Percentiles rank a stretch among this genome's conserved stretches.
Evolutionary conservation across 2,888 invertebrate species (phyloP).

Genomic region (Brenthis ino): DNA sequence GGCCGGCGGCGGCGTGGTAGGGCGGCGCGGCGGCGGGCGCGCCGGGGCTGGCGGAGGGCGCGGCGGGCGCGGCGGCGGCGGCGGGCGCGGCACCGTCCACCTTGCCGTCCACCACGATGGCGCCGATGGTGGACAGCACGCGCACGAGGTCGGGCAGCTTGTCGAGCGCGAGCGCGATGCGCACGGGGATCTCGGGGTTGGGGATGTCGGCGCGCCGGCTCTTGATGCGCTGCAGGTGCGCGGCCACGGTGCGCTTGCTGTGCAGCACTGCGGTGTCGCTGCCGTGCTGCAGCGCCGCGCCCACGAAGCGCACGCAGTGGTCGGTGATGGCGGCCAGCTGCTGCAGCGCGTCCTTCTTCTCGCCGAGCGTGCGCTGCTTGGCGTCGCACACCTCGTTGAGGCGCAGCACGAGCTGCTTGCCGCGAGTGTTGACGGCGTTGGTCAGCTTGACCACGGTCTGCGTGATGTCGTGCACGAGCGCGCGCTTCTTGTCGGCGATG

Average conservation of each 20-base stretch:
- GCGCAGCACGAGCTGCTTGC: conserved; percentile 90
- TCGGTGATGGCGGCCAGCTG: conserved; percentile 92
- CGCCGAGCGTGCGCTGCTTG: conserved; percentile 88
- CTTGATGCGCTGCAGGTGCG: conserved; percentile 91
- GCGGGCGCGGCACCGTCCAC: conserved; percentile 81
- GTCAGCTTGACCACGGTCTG: conserved; percentile 92
- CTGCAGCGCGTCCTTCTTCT: conserved; percentile 92
- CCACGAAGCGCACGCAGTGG: conserved; percentile 93
- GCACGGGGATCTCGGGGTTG: conserved; percentile 93
- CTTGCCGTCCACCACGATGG: conserved; percentile 92
- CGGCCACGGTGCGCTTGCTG: conserved; percentile 89
- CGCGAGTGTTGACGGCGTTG: conserved; percentile 90
- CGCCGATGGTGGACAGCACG: conserved; percentile 89
- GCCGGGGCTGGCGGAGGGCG: conserved; percentile 30
- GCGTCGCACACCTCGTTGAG: conserved; percentile 89
- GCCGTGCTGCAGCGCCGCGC: conserved; percentile 88
- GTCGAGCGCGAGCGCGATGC: conserved; percentile 90
- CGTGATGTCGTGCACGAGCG: conserved; percentile 92
- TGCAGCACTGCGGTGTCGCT: conserved; percentile 92
- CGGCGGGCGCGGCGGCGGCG: conserved; percentile 38
- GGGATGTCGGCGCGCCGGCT: conserved; percentile 92
- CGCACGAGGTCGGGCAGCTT: conserved; percentile 91
- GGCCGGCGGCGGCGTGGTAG: conserved; percentile 40
- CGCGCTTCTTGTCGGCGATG: conserved; percentile 92
- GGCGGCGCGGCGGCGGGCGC: conserved; percentile 43